These are phyloP conservation scores for Apamea sordens DNA, from an alignment of 2,888 invertebrate genomes.

Conservation along the genomic window DNA sequence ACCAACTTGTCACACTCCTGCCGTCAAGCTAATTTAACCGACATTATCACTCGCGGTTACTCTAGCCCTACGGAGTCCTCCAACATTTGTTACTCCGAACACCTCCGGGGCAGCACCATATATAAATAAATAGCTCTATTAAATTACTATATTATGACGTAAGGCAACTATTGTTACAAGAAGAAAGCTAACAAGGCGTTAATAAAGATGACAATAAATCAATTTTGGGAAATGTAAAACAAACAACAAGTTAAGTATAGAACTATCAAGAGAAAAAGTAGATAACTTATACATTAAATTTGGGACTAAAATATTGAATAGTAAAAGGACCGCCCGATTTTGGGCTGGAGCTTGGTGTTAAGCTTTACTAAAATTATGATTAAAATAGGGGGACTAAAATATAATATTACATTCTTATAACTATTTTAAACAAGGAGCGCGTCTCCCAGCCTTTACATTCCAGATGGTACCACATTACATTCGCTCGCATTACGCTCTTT, in stretches of 20 bases:
- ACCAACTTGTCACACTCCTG: constrained; percentile 21
- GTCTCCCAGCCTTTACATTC: background rate
- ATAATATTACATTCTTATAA: constrained; percentile 21
- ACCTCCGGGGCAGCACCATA: constrained; percentile 20
- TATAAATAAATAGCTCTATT: background rate
- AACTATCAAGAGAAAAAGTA: background rate
- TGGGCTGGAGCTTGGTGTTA: background rate
- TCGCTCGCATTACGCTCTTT: constrained; percentile 12
- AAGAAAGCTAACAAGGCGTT: background rate
- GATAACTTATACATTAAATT: constrained; percentile 12
- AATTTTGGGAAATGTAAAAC: background rate
- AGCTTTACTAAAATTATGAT: background rate
- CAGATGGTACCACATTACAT: background rate
- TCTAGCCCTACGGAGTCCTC: constrained; percentile 8
- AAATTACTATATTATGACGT: constrained; percentile 12
- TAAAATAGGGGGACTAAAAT: background rate
- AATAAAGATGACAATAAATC: constrained; percentile 2
- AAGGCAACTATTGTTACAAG: constrained; percentile 32
- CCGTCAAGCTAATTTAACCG: constrained; percentile 1
- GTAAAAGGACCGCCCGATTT: background rate
- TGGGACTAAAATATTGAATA: constrained; percentile 1
- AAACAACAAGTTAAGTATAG: background rate
- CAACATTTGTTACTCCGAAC: constrained; percentile 36
- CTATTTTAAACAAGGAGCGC: constrained; percentile 34
- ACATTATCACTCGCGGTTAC: background rate